These are phyloP conservation scores for Cydia splendana DNA, from an alignment of 1,140 invertebrate genomes.

Conservation along the genomic window DNA sequence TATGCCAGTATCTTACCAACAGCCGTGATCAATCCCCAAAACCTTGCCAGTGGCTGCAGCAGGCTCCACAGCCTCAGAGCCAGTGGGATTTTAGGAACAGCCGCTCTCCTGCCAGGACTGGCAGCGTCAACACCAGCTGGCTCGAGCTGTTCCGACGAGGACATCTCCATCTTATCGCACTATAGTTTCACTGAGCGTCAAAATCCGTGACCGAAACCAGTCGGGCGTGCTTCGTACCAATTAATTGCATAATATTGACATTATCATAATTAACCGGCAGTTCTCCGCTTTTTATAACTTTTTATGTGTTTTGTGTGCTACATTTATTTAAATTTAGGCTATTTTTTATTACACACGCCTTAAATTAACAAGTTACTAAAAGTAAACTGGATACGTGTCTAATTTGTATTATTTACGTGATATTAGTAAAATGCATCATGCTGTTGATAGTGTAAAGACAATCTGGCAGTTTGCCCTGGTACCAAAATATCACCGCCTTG, in stretches of 20 bases:
- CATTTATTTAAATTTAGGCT: background rate
- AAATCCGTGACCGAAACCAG: background rate
- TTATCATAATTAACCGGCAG: background rate
- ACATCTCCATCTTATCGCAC: slow-evolving; percentile 39
- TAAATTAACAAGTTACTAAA: background rate
- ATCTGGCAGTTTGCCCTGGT: slow-evolving; percentile 50
- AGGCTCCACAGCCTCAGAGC: slow-evolving; percentile 66
- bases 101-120: slow-evolving; percentile 43
- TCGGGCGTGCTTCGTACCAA: background rate
- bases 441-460: slow-evolving; percentile 36
- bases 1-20: slow-evolving; percentile 49
- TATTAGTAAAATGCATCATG: slow-evolving; percentile 25
- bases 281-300: background rate
- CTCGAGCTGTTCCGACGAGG: slow-evolving; percentile 42
- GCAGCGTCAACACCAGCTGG: slow-evolving; percentile 37
- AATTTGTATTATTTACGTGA: slow-evolving; percentile 16
- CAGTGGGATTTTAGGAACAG: slow-evolving; percentile 57
- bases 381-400: background rate
- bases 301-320: background rate
- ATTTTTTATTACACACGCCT: background rate
- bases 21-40: slow-evolving; percentile 70
- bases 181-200: background rate
- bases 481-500: slow-evolving; percentile 58
- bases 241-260: slow-evolving; percentile 12
- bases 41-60: slow-evolving; percentile 65